Base-by-base conservation (phyloP, 2,113 vertebrate genomes). In the Periophthalmodon schlosseri region DNA sequence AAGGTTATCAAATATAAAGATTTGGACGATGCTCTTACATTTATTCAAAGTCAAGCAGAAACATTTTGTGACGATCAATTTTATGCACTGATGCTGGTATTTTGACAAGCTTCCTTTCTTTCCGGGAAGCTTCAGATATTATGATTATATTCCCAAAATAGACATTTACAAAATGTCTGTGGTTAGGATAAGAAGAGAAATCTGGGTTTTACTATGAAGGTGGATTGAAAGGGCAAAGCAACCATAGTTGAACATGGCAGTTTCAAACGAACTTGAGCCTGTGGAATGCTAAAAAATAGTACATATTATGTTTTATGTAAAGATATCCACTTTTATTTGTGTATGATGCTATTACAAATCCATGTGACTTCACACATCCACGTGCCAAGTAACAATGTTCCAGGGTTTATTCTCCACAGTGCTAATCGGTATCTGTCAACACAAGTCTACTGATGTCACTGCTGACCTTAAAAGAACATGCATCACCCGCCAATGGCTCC, bases 331-430 rank as follows among this genome's bases (percentile, higher is more conserved):
- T 44, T 10, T 9, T 10, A 44, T 44, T 44, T 44, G 39, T 44
- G 39, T 52, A 52, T 52, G 15, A 52, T 18, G 7, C 8, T 57
- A 23, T 11, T n/a, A 58, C 21, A 54, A 72, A 76, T 2, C 23
- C 69, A 79, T 0, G 28, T 73, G 72, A 73, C 52, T 18, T 33
- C 24, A 21, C 12, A 50, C 18, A 68, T n/a, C 54, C 73, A 81
- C 58, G 18, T 79, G 77, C 57, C n/a, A 61, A 61, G 21, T 21
- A 12, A 28, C 28, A 28, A 28, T 28, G 28, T 28, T 1, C 28
- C 28, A 28, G 28, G 28, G 72, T 76, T 54, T 2, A 5, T 77
- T 73, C 65, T 81, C 56, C 67, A 81, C 54, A 68, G 34, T 23
- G 11, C 64, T 68, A 56, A 15, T 21, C 3, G 16, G 57, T n/a